Conservation (phyloP, 2,797 vertebrate genomes). For the Oceanodroma leucorhoa region DNA sequence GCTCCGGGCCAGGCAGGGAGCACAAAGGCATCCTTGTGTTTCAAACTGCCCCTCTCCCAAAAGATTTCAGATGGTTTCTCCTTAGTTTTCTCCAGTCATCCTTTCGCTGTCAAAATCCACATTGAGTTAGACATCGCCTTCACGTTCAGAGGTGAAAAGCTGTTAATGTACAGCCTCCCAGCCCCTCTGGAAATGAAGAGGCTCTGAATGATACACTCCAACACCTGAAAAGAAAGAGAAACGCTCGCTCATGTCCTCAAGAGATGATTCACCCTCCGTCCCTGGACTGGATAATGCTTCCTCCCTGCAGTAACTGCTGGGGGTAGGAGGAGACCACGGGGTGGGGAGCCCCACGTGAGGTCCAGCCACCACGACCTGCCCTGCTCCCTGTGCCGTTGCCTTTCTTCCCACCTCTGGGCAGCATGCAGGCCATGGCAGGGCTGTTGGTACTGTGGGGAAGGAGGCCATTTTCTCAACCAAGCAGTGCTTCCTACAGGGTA, state of each 20-base stretch:
- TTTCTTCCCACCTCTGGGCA: neutral
- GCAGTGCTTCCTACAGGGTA: neutral
- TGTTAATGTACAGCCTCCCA: neutral
- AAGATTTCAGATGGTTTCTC: neutral
- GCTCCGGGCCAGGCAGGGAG: neutral
- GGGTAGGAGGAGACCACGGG: accelerated
- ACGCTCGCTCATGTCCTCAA: accelerated
- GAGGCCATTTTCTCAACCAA: neutral
- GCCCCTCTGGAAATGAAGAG: neutral
- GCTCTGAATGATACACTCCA: neutral
- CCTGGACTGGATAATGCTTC: neutral
- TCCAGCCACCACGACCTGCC: neutral
- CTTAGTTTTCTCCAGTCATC: neutral
- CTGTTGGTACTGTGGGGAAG: neutral
- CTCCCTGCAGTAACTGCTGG: neutral
- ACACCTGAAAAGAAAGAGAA: neutral
- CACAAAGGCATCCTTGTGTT: neutral
- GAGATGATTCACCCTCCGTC: neutral
- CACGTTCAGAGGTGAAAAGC: neutral
- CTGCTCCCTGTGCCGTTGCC: accelerated
- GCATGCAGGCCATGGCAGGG: accelerated
- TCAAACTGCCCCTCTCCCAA: neutral
- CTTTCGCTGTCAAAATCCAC: neutral
- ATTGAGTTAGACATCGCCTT: neutral
- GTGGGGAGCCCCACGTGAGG: accelerated